Base-by-base conservation (phyloP, 2,113 vertebrate genomes). In the Chionodraco myersi region DNA sequence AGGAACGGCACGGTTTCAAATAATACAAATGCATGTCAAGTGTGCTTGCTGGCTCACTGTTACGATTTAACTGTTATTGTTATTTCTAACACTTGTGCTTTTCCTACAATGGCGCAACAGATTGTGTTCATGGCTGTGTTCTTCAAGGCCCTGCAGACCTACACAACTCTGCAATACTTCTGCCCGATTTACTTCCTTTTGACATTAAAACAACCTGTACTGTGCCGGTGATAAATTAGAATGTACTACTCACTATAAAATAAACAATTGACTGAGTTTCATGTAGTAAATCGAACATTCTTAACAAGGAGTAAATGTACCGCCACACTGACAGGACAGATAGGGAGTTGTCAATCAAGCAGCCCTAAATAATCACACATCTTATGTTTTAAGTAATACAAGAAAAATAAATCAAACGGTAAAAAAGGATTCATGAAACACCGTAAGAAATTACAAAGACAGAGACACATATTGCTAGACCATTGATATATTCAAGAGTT, bases 401-500 rank as follows among this genome's bases (percentile, higher is more conserved):
- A 48, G 9, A 57, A 56, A 44, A 11, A n/a, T 1, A 59, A 58
- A 30, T 30, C 3, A 30, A 30, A 30, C 30, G 3, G 30, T 30
- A 30, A 30, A 30, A 30, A 30, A 30, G 30, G 36, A 48, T 72
- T 14, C 36, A 21, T 15, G 8, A 51, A 12, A 60, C 14, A 59
- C 6, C 30, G 10, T 2, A 63, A 63, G 18, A 67, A 36, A 65
- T n/a, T 0, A 49, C 9, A 63, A 7, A 57, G 56, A 11, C 4
- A 56, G 26, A 80, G 12, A 81, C 56, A 88, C 58, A 84, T 23
- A 73, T 49, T 1, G 26, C 7, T 6, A 74, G 16, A 84, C 64
- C 21, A 58, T 10, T 71, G 26, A 71, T 94, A 85, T 92, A 94
- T 90, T 94, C 92, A 95, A 94, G 86, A 91, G 61, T 91, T 94